Evolutionary conservation across 1,140 invertebrate species (phyloP), one percentile per base, ranked within the genome.

Genomic region (Plutomurus gul): DNA sequence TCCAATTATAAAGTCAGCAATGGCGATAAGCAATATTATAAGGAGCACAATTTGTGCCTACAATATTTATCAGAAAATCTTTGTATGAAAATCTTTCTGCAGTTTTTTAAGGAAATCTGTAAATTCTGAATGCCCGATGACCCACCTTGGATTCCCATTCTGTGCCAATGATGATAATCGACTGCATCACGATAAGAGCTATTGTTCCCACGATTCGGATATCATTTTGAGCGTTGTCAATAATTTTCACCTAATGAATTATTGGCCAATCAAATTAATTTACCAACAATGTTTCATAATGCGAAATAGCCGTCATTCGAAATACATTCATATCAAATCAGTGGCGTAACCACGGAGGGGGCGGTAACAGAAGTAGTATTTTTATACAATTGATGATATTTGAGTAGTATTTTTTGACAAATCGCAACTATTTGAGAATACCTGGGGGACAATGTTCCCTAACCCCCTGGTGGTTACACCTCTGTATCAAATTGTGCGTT

Each of bases 41-140:
- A 92, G 84, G 11, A 92, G 84, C 4, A 88, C 86, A 27, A 91
- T 82, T 86, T 92, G 91, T 36, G 90, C 89, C 89, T 90, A 49
- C 20, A 77, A n/a, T n/a, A 43, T n/a, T n/a, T n/a, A n/a, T n/a
- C n/a, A n/a, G 27, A 60, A 60, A 81, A 56, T 7, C 36, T 30
- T 40, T 49, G 16, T 20, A 27, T 11, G 4, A 36, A 8, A 16
- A 33, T 10, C 25, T 43, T 43, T 43, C 40, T 43, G 8, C 40
- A 43, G n/a, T n/a, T 43, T 43, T 43, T n/a, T n/a, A 43, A 43
- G n/a, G 40, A n/a, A n/a, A n/a, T n/a, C n/a, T n/a, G n/a, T n/a
- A n/a, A n/a, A n/a, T n/a, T n/a, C n/a, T n/a, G n/a, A n/a, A n/a
- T n/a, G n/a, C n/a, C n/a, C n/a, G 65, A 20, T 71, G 16, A 39